Evolutionary conservation across 2,888 invertebrate genomes (phyloP).

Genomic region (Lamellibrachia columna): DNA sequence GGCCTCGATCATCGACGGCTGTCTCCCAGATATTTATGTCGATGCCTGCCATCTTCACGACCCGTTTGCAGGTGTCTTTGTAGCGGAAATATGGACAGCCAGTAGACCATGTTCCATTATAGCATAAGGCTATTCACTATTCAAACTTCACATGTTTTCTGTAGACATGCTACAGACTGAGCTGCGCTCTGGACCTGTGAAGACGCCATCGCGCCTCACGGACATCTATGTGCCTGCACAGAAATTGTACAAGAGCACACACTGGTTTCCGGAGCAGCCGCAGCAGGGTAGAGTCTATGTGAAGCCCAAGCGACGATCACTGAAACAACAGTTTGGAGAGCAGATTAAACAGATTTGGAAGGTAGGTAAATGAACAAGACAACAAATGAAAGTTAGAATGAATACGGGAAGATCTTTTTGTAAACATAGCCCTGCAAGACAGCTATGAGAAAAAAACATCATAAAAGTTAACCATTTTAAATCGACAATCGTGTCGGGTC

Average conservation of each 20-base stretch:
- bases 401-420: neutral
- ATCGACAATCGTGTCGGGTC: too few species aligned
- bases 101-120: too few species aligned
- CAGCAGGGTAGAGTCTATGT: neutral
- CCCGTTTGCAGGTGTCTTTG: too few species aligned
- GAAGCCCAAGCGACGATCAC: neutral
- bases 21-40: too few species aligned
- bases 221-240: conserved; percentile 50
- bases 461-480: too few species aligned
- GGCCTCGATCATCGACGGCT: too few species aligned
- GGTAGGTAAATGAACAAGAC: conserved; percentile 37
- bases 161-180: conserved; percentile 51
- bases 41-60: too few species aligned
- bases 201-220: conserved; percentile 37
- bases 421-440: too few species aligned
- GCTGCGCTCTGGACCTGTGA: conserved; percentile 44
- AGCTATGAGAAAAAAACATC: too few species aligned
- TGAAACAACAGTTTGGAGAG: conserved; percentile 48
- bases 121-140: neutral
- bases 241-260: conserved; percentile 48
- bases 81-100: too few species aligned
- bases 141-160: neutral
- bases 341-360: conserved; percentile 55
- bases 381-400: neutral
- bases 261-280: conserved; percentile 18